A percentile compares a stretch with the other conserved stretches of the same genome.
These are phyloP conservation scores for Petromus typicus DNA, from an alignment of 2,113 vertebrate species.

Conservation along the genomic window DNA sequence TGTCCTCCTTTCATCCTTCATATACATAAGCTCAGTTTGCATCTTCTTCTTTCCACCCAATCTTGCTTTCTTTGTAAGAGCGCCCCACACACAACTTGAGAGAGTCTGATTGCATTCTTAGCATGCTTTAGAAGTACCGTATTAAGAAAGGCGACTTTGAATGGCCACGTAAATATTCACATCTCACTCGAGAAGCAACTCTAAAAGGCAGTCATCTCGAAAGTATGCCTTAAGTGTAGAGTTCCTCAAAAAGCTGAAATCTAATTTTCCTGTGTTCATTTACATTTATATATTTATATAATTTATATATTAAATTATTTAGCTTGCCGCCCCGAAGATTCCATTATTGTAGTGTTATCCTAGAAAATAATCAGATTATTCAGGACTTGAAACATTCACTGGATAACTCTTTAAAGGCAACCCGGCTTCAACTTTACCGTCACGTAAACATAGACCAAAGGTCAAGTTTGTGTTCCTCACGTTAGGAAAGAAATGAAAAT, in stretches of 20 bases:
- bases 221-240: not conserved
- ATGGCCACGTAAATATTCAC: too few relatives aligned
- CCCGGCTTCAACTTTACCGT: not conserved
- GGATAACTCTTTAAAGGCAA: not conserved
- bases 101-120: not conserved
- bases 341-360: not conserved
- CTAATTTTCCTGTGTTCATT: not conserved
- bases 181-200: not conserved
- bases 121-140: not conserved
- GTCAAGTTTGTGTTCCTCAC: not conserved
- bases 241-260: not conserved
- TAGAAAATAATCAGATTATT: not conserved
- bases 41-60: too few relatives aligned
- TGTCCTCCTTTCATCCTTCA: too few relatives aligned
- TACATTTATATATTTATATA: too few relatives aligned
- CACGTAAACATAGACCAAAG: not conserved
- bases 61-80: not conserved
- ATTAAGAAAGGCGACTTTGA: not conserved
- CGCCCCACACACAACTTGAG: not conserved
- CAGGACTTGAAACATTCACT: not conserved
- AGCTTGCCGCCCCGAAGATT: not conserved
- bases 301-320: not conserved
- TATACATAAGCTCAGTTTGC: too few relatives aligned
- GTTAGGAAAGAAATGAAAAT: not conserved
- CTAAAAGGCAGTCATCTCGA: not conserved